These are phyloP conservation scores for Sylvia borin DNA, from an alignment of 2,797 vertebrate species.

Conservation along the genomic window DNA sequence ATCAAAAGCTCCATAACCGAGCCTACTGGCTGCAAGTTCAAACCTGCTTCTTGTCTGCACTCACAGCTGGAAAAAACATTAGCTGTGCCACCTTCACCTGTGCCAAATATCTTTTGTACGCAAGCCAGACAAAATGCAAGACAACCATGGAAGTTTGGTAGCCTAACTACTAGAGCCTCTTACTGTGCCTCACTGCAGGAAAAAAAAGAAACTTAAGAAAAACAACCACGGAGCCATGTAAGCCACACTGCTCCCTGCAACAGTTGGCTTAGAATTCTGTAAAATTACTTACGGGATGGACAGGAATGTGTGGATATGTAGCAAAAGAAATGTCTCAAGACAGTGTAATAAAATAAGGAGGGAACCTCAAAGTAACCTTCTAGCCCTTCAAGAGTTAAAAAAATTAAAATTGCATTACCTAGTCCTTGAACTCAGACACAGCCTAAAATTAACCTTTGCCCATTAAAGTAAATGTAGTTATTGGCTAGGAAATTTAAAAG, in stretches of 20 bases:
- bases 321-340: not conserved
- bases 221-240: fast-evolving
- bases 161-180: not conserved
- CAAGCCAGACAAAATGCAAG: not conserved
- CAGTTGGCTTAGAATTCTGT: not conserved
- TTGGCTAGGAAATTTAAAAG: not conserved
- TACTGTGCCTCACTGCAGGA: not conserved
- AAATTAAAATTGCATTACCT: not conserved
- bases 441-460: not conserved
- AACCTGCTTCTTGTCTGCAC: not conserved
- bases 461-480: not conserved
- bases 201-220: not conserved
- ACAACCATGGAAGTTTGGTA: not conserved
- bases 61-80: not conserved
- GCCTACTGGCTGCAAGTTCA: not conserved
- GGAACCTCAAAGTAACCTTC: not conserved
- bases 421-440: not conserved
- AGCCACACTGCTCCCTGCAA: not conserved
- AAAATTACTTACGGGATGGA: not conserved
- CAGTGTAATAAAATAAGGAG: fast-evolving
- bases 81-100: not conserved
- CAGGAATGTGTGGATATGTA: fast-evolving
- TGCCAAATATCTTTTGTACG: not conserved
- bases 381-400: not conserved
- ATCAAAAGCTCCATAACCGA: not conserved